Conservation (phyloP, 2,113 vertebrate species). For the Lepidothrix coronata region DNA sequence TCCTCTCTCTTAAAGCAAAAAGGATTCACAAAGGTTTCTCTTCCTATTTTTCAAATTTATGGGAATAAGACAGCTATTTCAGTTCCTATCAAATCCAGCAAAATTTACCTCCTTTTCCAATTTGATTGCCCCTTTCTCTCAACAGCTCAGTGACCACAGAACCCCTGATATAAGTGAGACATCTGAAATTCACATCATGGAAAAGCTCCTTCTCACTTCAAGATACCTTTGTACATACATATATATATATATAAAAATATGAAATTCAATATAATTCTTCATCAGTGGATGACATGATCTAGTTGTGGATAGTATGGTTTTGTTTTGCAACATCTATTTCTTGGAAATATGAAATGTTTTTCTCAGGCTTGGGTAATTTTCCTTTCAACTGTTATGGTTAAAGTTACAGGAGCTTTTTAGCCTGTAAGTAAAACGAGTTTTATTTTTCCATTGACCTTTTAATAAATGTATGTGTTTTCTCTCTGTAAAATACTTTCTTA, state of each 20-base stretch:
- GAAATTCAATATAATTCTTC: too few relatives aligned
- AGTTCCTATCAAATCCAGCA: neutral
- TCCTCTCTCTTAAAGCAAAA: neutral
- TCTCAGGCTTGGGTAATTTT: neutral
- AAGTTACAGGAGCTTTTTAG: neutral
- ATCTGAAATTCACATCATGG: too few relatives aligned
- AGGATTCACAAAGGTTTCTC: neutral
- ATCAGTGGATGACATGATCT: too few relatives aligned
- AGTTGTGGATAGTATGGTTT: too few relatives aligned
- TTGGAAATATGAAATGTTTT: too few relatives aligned
- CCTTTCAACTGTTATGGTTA: neutral
- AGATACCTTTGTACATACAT: too few relatives aligned
- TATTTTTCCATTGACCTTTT: neutral
- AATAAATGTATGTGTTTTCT: neutral
- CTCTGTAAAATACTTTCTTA: neutral
- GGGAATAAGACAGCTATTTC: neutral
- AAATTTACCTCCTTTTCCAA: rapidly evolving
- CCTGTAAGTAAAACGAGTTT: neutral
- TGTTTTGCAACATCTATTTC: too few relatives aligned
- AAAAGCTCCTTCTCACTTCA: too few relatives aligned
- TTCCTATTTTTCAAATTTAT: neutral
- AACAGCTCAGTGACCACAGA: neutral
- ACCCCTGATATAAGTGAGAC: rapidly evolving
- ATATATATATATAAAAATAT: too few relatives aligned
- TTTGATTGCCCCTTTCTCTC: neutral